A percentile compares a stretch with the other conserved stretches of the same genome.
These are phyloP conservation scores for Eupithecia vulgata DNA, from an alignment of 2,888 invertebrate genomes.

Conservation along the genomic window DNA sequence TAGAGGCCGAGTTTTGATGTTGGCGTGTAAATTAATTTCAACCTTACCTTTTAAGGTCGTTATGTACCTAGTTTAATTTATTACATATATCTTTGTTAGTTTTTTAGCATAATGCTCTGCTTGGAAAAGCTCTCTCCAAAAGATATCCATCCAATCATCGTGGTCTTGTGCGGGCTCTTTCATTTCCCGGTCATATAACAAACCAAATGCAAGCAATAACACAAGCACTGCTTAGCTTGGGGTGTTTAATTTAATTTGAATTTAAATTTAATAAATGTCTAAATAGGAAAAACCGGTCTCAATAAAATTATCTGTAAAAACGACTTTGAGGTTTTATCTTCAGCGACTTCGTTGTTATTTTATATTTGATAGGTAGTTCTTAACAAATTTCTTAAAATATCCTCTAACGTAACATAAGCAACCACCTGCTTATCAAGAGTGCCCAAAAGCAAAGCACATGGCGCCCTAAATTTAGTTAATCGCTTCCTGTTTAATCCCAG, in stretches of 20 bases:
- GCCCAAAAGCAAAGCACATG: constrained; percentile 60
- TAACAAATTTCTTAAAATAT: constrained; percentile 2
- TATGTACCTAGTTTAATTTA: background rate
- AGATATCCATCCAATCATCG: background rate
- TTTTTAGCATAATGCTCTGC: background rate
- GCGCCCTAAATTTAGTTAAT: constrained; percentile 70
- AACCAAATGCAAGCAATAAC: no score
- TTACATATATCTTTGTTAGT: background rate
- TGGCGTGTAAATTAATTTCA: background rate
- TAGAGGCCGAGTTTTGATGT: constrained; percentile 8
- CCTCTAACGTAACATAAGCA: constrained; percentile 34
- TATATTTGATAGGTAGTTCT: background rate
- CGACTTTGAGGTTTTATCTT: background rate
- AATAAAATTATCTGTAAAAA: background rate
- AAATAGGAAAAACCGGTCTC: background rate
- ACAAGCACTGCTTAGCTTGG: no score
- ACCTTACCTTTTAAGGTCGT: background rate
- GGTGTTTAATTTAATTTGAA: no score
- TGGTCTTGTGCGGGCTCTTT: background rate
- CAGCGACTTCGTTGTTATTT: no score
- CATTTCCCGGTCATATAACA: background rate
- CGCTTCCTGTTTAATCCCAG: constrained; percentile 65
- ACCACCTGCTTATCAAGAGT: constrained; percentile 60
- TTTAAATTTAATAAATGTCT: no score
- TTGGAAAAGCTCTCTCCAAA: background rate